These are phyloP conservation scores for Selene dorsalis DNA, from an alignment of 2,797 vertebrate species.

Conservation along the genomic window DNA sequence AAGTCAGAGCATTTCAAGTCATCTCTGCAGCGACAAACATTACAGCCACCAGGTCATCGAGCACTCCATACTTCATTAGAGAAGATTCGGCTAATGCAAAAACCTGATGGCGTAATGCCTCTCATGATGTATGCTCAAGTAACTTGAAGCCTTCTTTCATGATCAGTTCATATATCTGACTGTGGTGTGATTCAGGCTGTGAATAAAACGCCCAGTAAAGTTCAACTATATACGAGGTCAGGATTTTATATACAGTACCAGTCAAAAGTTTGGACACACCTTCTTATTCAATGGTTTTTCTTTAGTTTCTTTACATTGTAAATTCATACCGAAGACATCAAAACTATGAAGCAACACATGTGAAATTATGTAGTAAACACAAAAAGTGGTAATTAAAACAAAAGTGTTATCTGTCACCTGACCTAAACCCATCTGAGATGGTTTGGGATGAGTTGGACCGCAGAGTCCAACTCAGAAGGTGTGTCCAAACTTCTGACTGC, in stretches of 20 bases:
- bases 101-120: constrained; percentile 25
- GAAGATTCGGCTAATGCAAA: constrained; percentile 29
- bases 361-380: no score
- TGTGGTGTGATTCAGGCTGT: constrained; percentile 9
- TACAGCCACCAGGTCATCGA: constrained; percentile 38
- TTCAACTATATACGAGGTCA: constrained; percentile 38
- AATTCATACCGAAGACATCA: no score
- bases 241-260: constrained; percentile 14
- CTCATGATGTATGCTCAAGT: neutral
- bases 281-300: no score
- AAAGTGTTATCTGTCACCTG: no score
- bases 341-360: no score
- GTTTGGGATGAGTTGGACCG: no score
- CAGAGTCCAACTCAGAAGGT: no score
- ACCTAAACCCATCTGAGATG: no score
- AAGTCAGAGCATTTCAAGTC: constrained; percentile 49
- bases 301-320: no score
- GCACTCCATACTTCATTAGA: constrained; percentile 44
- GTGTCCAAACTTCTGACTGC: constrained; percentile 4
- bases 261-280: no score
- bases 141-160: constrained; percentile 17
- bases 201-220: constrained; percentile 18
- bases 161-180: constrained; percentile 25
- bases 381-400: no score
- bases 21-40: constrained; percentile 41